phyloP scores from a whole-genome alignment of 2,888 invertebrate genomes.

The Resseliella maxima region DNA sequence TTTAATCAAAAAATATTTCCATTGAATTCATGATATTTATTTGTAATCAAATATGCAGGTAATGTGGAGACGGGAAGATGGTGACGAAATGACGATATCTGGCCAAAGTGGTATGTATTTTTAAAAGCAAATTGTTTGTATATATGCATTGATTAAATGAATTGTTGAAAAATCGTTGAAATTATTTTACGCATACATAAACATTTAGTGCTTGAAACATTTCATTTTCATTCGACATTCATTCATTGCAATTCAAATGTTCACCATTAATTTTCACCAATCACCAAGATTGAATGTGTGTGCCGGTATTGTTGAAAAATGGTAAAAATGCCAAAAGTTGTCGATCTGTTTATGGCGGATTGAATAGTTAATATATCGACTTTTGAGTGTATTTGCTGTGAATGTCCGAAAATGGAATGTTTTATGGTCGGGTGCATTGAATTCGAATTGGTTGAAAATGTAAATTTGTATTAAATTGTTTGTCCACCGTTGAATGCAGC shows the following conservation, averaged over 20 bases:
- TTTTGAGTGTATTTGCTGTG: not conserved
- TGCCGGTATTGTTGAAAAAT: not conserved
- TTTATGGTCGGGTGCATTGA: slow-evolving; percentile 15
- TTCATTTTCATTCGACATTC: no score
- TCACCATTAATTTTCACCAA: no score
- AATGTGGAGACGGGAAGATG: slow-evolving; percentile 92
- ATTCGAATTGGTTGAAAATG: not conserved
- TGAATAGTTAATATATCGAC: slow-evolving; percentile 33
- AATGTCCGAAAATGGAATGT: not conserved
- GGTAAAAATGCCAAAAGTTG: not conserved
- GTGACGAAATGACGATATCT: slow-evolving; percentile 88
- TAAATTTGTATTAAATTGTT: not conserved
- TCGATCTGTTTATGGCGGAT: slow-evolving; percentile 41
- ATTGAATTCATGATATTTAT: not conserved
- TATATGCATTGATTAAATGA: no score
- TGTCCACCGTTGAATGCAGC: not conserved
- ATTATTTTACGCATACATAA: no score
- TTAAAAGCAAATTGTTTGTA: no score
- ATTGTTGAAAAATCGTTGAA: no score
- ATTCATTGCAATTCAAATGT: no score
- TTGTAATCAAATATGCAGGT: slow-evolving; percentile 63
- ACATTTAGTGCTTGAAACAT: no score
- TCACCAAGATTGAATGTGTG: no score
- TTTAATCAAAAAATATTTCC: not conserved
- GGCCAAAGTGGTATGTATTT: slow-evolving; percentile 87